Base-by-base conservation (phyloP, 2,113 vertebrate genomes). In the Laterallus jamaicensis region DNA sequence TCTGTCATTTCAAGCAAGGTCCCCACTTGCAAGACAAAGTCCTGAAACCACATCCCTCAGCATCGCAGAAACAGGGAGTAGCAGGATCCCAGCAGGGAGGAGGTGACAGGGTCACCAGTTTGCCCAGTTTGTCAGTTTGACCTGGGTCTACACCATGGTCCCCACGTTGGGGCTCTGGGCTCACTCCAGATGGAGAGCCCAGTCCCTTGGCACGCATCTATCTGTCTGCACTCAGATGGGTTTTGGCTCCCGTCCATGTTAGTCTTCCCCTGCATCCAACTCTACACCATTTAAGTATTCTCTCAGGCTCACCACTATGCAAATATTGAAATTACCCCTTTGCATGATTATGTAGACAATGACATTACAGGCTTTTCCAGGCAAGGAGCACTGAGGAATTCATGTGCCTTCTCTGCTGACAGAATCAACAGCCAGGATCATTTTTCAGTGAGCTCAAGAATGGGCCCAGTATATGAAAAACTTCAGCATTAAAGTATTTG, bases 321-420 rank as follows among this genome's bases (percentile, higher is more conserved):
- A 96, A 96, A 92, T 92, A 93, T 80, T 94, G 85, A 94, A 90
- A 94, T 91, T 58, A 89, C 6, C 54, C 60, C 31, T 79, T 93
- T 80, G 60, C 35, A 35, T 89, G 86, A 78, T 78, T 84, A 62
- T 78, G 67, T 91, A 86, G 76, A 75, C 37, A 79, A 58, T 58
- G 76, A 62, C 42, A 69, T 86, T 69, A 88, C 35, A 94, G 90
- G 74, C 26, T 86, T 79, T 76, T 87, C 73, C 84, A 91, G 62
- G 59, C 0, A 2, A 84, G 35, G 35, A 76, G 35, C 35, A 15
- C 24, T 62, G 44, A 56, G 68, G 52, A 84, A 60, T 66, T 87
- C 67, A 14, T 28, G 50, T 55, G 75, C 31, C 31, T 85, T 69
- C 75, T 86, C 67, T 80, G 35, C 79, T 69, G 49, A 88, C 74